A percentile compares a stretch with the other conserved stretches of the same genome.
Evolutionary conservation across 1,140 invertebrate genomes (phyloP).

Genomic region (Ptiloglossa arizonensis): DNA sequence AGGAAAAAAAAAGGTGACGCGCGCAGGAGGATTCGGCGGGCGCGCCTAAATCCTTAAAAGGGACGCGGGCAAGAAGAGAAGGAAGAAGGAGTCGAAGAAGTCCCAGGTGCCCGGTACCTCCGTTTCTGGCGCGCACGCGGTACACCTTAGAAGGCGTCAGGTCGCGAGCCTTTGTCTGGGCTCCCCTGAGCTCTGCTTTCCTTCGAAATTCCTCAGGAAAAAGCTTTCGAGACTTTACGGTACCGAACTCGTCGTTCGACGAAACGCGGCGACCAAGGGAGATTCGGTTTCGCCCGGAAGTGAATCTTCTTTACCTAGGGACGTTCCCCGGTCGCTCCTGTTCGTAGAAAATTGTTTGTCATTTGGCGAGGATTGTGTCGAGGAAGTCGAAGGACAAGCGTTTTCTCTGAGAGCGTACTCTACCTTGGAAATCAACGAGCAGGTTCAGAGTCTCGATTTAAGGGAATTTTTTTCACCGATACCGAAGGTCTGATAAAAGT

Average conservation of each 20-base stretch:
- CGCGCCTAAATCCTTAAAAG: slow-evolving; percentile 50
- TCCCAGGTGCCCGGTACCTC: slow-evolving; percentile 67
- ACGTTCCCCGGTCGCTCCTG: too few relatives aligned
- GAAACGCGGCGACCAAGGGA: neutral
- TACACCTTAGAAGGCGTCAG: slow-evolving; percentile 69
- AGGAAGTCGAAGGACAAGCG: too few relatives aligned
- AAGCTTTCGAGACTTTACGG: slow-evolving; percentile 8
- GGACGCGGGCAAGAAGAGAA: slow-evolving; percentile 40
- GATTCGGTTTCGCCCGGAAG: too few relatives aligned
- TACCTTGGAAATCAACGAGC: too few relatives aligned
- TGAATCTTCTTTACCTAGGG: too few relatives aligned
- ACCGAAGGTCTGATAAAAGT: too few relatives aligned
- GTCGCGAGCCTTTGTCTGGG: slow-evolving; percentile 50
- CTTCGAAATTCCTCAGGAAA: slow-evolving; percentile 45
- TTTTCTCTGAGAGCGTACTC: too few relatives aligned
- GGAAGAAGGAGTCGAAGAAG: slow-evolving; percentile 45
- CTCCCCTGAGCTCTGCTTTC: slow-evolving; percentile 26
- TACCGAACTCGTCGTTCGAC: neutral
- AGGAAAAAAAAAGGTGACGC: slow-evolving; percentile 15
- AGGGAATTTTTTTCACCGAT: too few relatives aligned
- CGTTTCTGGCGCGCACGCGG: slow-evolving; percentile 71
- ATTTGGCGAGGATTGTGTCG: too few relatives aligned
- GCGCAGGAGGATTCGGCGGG: slow-evolving; percentile 27
- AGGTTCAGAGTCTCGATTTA: too few relatives aligned
- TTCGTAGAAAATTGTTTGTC: too few relatives aligned